Evolutionary conservation across 2,113 vertebrate genomes (phyloP), one percentile per base, ranked within the genome.

Genomic region (Malaclemys terrapin): DNA sequence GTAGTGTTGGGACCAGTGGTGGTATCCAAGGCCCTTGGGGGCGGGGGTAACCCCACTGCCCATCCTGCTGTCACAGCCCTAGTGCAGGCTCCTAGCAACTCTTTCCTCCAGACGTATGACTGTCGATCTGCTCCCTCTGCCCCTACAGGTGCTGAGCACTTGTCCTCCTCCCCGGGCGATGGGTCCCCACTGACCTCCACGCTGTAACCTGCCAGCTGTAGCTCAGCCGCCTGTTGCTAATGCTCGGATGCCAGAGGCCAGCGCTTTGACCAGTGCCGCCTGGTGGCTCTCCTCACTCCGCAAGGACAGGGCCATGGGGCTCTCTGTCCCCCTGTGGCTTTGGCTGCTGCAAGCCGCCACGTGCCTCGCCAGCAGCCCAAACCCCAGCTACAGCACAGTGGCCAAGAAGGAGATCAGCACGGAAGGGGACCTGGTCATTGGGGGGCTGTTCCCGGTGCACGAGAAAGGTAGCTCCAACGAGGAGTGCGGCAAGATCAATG

Each of bases 401-500:
- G 94, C 98, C 97, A 99, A 99, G 98, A 99, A 98, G 53, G 99
- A 99, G 97, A 99, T 99, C 97, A 98, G 99, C 93, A 97, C 99
- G 1, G 99, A 99, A 1, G 99, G 99, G 12, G 99, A 99, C 97
- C 95, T 99, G 97, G 99, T 99, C 91, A 99, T 99, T 1, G 99
- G 99, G 12, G 99, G 99, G 83, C 98, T 99, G 88, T 99, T 99
- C 95, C 99, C 99, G 0, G 98, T 99, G 57, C 99, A 99, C 3
- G 98, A 99, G 95, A 99, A 99, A 96, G 99, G 99, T 20, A 98
- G 98, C 7, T 99, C 98, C 4, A 96, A 93, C 0, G 99, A 99
- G 97, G 99, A 99, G 89, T 99, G 99, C 0, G 99, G 99, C 20
- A 99, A 99, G 87, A 99, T 99, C 95, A 99, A 99, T 0, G 99